A percentile compares a stretch with the other conserved stretches of the same genome.
phyloP scores from a whole-genome alignment of 2,797 vertebrate species.

The Periophthalmus magnuspinnatus region DNA sequence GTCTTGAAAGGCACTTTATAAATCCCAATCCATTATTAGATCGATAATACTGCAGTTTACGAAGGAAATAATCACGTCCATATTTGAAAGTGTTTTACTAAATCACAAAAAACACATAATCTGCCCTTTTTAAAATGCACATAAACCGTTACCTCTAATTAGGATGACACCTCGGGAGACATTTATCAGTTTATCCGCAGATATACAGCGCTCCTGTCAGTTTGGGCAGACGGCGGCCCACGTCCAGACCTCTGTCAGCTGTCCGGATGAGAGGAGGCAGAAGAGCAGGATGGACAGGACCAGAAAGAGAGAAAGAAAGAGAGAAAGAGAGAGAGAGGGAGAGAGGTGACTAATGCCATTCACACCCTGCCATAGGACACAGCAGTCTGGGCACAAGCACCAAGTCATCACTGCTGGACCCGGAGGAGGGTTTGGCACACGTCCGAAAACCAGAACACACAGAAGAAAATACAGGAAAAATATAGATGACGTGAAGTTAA shows the following conservation, averaged over 20 bases:
- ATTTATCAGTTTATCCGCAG: slow-evolving; percentile 65
- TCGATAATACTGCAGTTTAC: too few relatives aligned
- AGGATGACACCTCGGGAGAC: slow-evolving; percentile 69
- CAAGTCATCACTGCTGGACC: slow-evolving; percentile 20
- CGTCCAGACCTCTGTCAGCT: slow-evolving; percentile 57
- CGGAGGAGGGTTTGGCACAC: slow-evolving; percentile 8
- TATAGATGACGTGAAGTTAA: background rate
- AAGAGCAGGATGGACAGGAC: slow-evolving; percentile 49
- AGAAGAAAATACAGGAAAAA: background rate
- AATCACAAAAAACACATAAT: too few relatives aligned
- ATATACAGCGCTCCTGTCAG: slow-evolving; percentile 64
- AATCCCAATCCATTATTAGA: too few relatives aligned
- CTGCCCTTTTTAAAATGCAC: background rate
- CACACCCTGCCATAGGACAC: slow-evolving; percentile 35
- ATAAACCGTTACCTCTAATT: slow-evolving; percentile 55
- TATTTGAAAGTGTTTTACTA: too few relatives aligned
- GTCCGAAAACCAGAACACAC: background rate
- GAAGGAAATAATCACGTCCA: too few relatives aligned
- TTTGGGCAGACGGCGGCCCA: slow-evolving; percentile 61
- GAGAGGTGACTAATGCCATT: slow-evolving; percentile 57
- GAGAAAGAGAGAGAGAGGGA: background rate
- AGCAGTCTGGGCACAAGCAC: slow-evolving; percentile 27
- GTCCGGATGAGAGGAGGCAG: slow-evolving; percentile 29
- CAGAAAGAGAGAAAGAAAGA: slow-evolving; percentile 2
- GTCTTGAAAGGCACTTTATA: too few relatives aligned